phyloP scores from a whole-genome alignment of 2,888 invertebrate species.

The Drosophila sordidapex region DNA sequence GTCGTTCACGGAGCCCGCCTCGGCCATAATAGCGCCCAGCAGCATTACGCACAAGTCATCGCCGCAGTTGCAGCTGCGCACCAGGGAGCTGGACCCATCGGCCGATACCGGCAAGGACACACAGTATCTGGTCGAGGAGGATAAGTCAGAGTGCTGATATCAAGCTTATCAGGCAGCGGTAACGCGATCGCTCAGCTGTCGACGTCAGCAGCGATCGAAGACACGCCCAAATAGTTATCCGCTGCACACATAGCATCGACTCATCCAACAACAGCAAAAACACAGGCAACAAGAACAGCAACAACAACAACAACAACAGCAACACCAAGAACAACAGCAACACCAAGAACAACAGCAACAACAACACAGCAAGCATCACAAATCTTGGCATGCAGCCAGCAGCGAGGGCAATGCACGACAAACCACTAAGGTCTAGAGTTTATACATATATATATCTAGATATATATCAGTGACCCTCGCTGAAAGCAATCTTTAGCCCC shows the following conservation, averaged over 20 bases:
- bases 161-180: constrained; percentile 74
- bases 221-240: constrained; percentile 62
- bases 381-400: constrained; percentile 58
- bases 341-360: constrained; percentile 35
- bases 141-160: constrained; percentile 88
- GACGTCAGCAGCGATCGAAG: constrained; percentile 47
- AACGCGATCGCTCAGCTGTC: constrained; percentile 41
- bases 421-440: constrained; percentile 63
- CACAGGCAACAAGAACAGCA: constrained; percentile 31
- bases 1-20: constrained; percentile 87
- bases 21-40: constrained; percentile 92
- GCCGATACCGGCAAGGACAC: constrained; percentile 96
- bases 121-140: constrained; percentile 95
- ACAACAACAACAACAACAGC: constrained; percentile 28
- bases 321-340: constrained; percentile 30
- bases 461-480: constrained; percentile 4
- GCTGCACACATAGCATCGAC: constrained; percentile 71
- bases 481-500: constrained; percentile 2
- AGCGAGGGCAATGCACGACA: constrained; percentile 42
- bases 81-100: constrained; percentile 92
- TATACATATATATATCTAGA: constrained; percentile 4
- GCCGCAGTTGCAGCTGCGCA: constrained; percentile 90
- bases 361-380: constrained; percentile 66
- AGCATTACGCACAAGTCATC: constrained; percentile 92
- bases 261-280: constrained; percentile 35